Percentiles rank a stretch among this genome's conserved stretches.
Conservation (phyloP, 1,140 invertebrate genomes). For the Rhagoletis zephyria region DNA sequence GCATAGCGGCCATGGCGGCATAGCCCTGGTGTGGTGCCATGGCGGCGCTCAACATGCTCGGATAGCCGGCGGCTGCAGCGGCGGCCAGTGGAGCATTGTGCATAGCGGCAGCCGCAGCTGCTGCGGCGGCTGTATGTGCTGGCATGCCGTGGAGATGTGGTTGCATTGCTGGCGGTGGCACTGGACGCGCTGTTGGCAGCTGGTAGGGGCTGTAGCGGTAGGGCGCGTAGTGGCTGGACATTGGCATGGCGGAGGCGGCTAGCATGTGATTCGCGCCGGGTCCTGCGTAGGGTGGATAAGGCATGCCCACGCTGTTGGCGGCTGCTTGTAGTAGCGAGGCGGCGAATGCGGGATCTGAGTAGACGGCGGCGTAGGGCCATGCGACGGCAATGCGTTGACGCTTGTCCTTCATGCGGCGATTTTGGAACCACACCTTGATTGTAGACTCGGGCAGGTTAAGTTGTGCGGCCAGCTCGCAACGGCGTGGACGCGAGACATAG, state of each 20-base stretch:
- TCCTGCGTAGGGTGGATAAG: conserved; percentile 76
- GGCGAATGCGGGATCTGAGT: conserved; percentile 91
- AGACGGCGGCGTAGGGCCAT: conserved; percentile 94
- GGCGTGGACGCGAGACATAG: conserved; percentile 94
- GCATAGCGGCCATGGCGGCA: conserved; percentile 54
- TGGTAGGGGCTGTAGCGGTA: conserved; percentile 73
- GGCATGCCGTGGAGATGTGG: conserved; percentile 67
- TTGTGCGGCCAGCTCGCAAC: conserved; percentile 95
- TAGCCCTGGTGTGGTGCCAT: conserved; percentile 57
- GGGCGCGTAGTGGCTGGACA: conserved; percentile 73
- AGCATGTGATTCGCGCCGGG: conserved; percentile 70
- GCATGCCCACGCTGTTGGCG: conserved; percentile 79
- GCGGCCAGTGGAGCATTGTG: conserved; percentile 59
- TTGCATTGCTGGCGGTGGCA: conserved; percentile 72
- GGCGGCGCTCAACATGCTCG: conserved; percentile 56
- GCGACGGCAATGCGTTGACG: conserved; percentile 92
- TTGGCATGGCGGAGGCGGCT: conserved; percentile 74
- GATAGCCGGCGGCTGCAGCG: conserved; percentile 59
- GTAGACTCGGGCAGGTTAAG: conserved; percentile 96
- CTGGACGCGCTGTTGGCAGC: conserved; percentile 64
- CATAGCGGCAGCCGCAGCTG: conserved; percentile 58
- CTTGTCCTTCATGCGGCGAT: conserved; percentile 99
- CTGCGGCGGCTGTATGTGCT: conserved; percentile 59
- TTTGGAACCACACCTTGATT: conserved; percentile 99
- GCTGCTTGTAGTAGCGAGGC: conserved; percentile 92